Base-by-base conservation (phyloP, 2,888 invertebrate genomes). In the Habrosyne pyritoides region DNA sequence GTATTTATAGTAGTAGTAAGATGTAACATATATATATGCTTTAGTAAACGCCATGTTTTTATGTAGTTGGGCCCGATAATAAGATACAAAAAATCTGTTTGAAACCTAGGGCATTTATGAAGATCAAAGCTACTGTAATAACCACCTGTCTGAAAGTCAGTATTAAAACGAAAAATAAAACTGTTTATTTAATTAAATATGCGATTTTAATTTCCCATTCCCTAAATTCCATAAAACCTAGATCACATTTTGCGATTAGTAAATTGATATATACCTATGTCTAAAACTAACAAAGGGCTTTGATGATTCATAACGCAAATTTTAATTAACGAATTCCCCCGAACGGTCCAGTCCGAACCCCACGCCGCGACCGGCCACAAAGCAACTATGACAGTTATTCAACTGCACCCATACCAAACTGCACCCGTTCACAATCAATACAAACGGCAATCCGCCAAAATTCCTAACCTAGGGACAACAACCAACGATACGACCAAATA, bases 331-430 rank as follows among this genome's bases (percentile, higher is more conserved):
- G 66, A 81, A 87, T 86, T 81, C 85, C 71, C 55, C 62, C 53
- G 60, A 60, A 75, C 65, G 78, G 77, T 79, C 81, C 81, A 81
- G 59, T 67, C 63, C 61, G 53, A 56, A 60, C 79, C 81, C 77
- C 69, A 68, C 59, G 66, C 59, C 62, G 64, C 53, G 61, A 60
- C 65, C 59, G 54, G 54, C 64, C 72, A 81, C 86, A 89, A 87
- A 88, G 83, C 79, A 83, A 81, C 69, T 77, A 86, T 81, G 83
- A 77, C 75, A 83, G 74, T 73, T 78, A 87, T 88, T 82, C 78
- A 79, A 42, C 69, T 64, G 64, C 68, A 73, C 54, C 49, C 49
- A 28, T 28, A 21, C 28, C 10, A 10, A n/a, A 66, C 61, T 71
- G 69, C 77, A 71, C 67, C 67, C 60, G 54, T 57, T 55, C 56